Base-by-base conservation (phyloP, 2,888 invertebrate species). In the Sceliomorpha sp. region DNA sequence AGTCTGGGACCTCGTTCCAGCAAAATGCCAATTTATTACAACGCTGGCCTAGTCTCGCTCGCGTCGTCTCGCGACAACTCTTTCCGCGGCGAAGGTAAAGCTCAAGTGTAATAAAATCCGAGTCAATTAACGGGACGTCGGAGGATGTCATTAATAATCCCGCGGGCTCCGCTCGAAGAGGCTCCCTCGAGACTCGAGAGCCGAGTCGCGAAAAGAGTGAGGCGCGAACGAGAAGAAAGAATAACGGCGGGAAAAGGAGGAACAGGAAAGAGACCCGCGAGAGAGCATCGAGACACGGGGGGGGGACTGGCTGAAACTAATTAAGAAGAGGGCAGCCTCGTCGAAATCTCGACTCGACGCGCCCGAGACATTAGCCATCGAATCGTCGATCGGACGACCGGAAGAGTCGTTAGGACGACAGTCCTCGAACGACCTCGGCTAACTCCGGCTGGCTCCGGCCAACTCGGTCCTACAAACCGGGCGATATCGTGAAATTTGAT, bases 61-160 rank as follows among this genome's bases (percentile, higher is more conserved):
- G 66, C 72, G 20, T 58, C 58, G 34, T 37, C 32, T 50, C 63
- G 59, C 72, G 74, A 75, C 76, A 63, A 73, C 72, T 74, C 70
- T 75, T 74, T 75, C 56, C 62, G 63, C 53, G 15, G 20, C 27
- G 47, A 60, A 71, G 72, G 50, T 50, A 69, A 75, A 74, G 74
- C 72, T 73, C 70, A 72, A 75, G 72, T 70, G 79, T 81, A 83
- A 83, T 82, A 83, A 83, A 83, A 82, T 83, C 79, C 78, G 51
- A 80, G 83, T 83, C 83, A 83, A 83, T 83, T 83, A 83, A 83
- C 79, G 78, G 71, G 70, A 79, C 79, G 79, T 79, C 78, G 73
- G 72, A 71, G 73, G 62, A 77, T 75, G 72, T 73, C 83, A 80
- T 84, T 84, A 83, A 83, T 84, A 83, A 83, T 80, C 78, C 73